phyloP scores from a whole-genome alignment of 1,140 invertebrate species.

The Nautilus pompilius region DNA sequence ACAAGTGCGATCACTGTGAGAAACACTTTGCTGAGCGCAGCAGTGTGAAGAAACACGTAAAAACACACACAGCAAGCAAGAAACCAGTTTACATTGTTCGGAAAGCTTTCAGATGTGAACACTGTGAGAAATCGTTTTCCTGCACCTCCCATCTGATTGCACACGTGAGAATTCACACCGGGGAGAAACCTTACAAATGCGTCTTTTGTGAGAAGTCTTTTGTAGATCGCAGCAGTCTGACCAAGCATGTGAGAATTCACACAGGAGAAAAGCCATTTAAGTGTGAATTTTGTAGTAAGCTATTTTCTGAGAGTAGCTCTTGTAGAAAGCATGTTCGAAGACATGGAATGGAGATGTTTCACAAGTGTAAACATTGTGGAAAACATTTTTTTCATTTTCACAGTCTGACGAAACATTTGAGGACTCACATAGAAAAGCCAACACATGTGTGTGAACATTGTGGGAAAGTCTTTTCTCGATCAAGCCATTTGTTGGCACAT shows the following conservation, averaged over 20 bases:
- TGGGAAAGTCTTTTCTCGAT: slow-evolving; percentile 54
- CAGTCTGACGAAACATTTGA: slow-evolving; percentile 20
- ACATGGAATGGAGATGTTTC: not conserved
- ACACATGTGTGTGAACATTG: slow-evolving; percentile 24
- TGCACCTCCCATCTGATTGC: not conserved
- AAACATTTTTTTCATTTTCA: not conserved
- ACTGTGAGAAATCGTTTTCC: not conserved
- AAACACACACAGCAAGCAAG: not conserved
- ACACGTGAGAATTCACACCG: not conserved
- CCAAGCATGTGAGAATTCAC: not conserved
- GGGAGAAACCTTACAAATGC: not conserved
- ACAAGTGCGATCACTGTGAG: not conserved
- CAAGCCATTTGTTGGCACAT: slow-evolving; percentile 24
- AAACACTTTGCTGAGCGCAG: not conserved
- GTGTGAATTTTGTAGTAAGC: not conserved
- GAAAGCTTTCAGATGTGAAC: no score
- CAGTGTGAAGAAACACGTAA: not conserved
- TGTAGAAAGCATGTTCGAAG: slow-evolving; percentile 39
- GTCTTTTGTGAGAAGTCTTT: not conserved
- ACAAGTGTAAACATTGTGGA: not conserved
- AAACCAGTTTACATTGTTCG: no score
- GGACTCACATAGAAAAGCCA: slow-evolving; percentile 25
- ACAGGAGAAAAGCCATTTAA: not conserved
- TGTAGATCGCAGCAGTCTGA: not conserved
- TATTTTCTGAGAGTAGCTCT: not conserved